These are phyloP conservation scores for Drosophila meridionalis DNA, from an alignment of 2,888 invertebrate species.

Conservation along the genomic window DNA sequence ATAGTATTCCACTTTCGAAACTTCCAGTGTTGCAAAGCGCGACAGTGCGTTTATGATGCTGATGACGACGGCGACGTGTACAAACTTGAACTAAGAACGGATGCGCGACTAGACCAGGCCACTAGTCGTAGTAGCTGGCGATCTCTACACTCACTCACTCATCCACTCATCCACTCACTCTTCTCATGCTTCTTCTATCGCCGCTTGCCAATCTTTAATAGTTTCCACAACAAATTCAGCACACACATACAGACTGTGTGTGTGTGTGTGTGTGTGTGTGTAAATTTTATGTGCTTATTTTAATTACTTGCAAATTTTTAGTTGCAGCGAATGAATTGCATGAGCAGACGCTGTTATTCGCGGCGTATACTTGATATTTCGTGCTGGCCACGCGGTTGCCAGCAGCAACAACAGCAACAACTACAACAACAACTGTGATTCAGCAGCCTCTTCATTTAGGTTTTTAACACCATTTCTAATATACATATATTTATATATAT, in stretches of 20 bases:
- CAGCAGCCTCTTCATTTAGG: constrained; percentile 27
- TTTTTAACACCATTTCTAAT: constrained; percentile 52
- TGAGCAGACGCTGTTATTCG: constrained; percentile 37
- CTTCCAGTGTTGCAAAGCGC: constrained; percentile 44
- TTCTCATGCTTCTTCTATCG: constrained; percentile 12
- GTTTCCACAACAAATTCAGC: constrained; percentile 51
- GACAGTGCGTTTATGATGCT: constrained; percentile 36
- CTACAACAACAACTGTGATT: constrained; percentile 36
- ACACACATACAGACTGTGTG: constrained; percentile 11
- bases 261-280: constrained; percentile 15
- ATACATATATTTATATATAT: constrained; percentile 4
- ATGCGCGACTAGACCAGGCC: constrained; percentile 55
- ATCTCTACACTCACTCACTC: background rate
- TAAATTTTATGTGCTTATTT: constrained; percentile 61
- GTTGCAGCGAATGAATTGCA: constrained; percentile 56
- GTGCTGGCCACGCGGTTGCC: constrained; percentile 47
- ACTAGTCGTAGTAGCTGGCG: constrained; percentile 55
- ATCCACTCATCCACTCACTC: background rate
- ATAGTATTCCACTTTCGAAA: constrained; percentile 23
- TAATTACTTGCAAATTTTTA: constrained; percentile 73
- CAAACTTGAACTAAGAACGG: constrained; percentile 70
- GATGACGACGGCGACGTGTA: constrained; percentile 59
- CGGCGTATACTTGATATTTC: constrained; percentile 64
- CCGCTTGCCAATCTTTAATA: constrained; percentile 51
- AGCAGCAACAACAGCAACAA: constrained; percentile 26